A percentile compares a stretch with the other conserved stretches of the same genome.
phyloP scores from a whole-genome alignment of 2,888 invertebrate species.

The Morinoia aosen region DNA sequence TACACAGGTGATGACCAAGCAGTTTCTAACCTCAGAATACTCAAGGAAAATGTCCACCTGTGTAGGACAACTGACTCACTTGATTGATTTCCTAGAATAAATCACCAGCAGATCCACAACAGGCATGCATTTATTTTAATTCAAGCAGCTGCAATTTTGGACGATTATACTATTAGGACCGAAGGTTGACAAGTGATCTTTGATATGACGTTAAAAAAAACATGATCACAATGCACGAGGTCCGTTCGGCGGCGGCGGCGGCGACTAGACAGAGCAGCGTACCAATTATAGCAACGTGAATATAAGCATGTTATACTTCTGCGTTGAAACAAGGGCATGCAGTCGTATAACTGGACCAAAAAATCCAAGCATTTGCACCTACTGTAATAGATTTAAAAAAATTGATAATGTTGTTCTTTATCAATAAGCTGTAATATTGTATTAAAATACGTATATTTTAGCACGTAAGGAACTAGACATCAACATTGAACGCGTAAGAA shows the following conservation, averaged over 20 bases:
- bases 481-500: neutral
- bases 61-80: neutral
- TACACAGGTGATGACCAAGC: neutral
- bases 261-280: neutral
- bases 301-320: neutral
- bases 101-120: neutral
- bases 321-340: neutral
- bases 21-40: neutral
- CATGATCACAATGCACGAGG: neutral
- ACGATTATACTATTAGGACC: slow-evolving; percentile 3
- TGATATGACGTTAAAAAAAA: neutral
- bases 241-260: neutral
- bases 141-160: neutral
- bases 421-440: neutral
- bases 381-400: neutral
- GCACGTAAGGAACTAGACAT: neutral
- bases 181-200: slow-evolving; percentile 17
- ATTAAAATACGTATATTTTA: neutral
- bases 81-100: neutral
- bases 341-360: neutral
- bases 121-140: neutral
- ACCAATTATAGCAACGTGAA: neutral
- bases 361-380: neutral
- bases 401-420: neutral
- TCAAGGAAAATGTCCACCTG: neutral